These are phyloP conservation scores for Thalassaphorura encarpata DNA, from an alignment of 1,140 invertebrate species.

Conservation along the genomic window DNA sequence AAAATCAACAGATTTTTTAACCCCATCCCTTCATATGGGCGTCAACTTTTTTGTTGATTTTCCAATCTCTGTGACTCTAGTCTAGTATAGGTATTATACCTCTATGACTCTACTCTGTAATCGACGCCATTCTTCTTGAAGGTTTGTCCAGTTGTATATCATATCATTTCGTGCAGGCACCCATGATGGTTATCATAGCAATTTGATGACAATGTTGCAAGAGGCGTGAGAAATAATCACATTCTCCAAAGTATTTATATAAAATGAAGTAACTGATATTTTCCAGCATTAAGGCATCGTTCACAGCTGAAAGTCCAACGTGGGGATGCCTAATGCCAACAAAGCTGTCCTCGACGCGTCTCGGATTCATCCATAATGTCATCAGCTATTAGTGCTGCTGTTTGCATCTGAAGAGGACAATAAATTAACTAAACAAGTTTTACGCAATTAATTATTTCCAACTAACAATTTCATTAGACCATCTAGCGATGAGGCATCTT, in stretches of 20 bases:
- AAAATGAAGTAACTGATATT: slow-evolving; percentile 65
- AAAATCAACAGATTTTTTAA: no score
- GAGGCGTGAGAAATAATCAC: slow-evolving; percentile 35
- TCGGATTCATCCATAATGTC: slow-evolving; percentile 84
- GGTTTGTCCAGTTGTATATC: no score
- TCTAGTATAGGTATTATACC: no score
- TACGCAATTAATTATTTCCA: neutral
- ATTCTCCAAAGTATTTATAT: slow-evolving; percentile 60
- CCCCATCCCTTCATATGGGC: no score
- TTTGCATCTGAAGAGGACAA: slow-evolving; percentile 47
- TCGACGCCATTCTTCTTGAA: no score
- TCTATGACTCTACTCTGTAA: no score
- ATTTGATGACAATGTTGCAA: neutral
- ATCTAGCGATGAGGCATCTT: slow-evolving; percentile 4
- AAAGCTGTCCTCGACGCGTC: slow-evolving; percentile 70
- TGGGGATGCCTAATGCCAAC: slow-evolving; percentile 77
- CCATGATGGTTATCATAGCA: neutral
- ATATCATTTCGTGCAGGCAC: neutral
- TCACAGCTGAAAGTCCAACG: slow-evolving; percentile 71
- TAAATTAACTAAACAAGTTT: neutral
- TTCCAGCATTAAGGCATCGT: slow-evolving; percentile 76
- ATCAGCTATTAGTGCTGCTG: slow-evolving; percentile 73
- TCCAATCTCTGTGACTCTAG: no score
- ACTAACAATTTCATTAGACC: slow-evolving; percentile 20
- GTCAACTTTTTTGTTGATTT: no score